These are phyloP conservation scores for Pollenia amentaria DNA, from an alignment of 2,888 invertebrate genomes.

Conservation along the genomic window DNA sequence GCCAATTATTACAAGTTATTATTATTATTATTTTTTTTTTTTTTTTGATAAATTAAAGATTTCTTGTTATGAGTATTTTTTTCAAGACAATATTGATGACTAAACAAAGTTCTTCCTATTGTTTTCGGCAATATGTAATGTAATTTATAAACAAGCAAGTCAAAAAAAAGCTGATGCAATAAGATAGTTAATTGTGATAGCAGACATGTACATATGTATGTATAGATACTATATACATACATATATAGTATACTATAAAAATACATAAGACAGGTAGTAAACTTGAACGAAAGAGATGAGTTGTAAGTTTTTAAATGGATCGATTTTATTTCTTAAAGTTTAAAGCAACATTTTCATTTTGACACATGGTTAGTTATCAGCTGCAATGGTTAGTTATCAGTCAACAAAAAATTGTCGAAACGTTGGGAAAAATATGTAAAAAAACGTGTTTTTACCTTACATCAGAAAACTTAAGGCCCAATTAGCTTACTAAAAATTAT, in stretches of 20 bases:
- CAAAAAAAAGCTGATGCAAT: constrained; percentile 62
- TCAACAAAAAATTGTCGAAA: too few relatives aligned
- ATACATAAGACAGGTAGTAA: too few relatives aligned
- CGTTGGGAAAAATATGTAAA: too few relatives aligned
- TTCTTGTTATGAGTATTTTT: constrained; percentile 30
- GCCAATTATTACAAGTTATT: background rate
- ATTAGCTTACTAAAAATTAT: too few relatives aligned
- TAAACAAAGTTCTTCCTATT: constrained; percentile 32
- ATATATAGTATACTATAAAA: too few relatives aligned
- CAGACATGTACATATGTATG: background rate
- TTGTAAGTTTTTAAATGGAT: constrained; percentile 37
- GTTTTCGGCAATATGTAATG: constrained; percentile 5
- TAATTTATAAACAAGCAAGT: constrained; percentile 25
- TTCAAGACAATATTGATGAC: constrained; percentile 59
- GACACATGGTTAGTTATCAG: too few relatives aligned
- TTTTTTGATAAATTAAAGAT: constrained; percentile 8
- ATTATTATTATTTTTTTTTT: background rate
- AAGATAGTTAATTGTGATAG: constrained; percentile 56
- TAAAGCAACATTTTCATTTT: too few relatives aligned
- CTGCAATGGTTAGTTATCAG: too few relatives aligned
- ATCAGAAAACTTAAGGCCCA: too few relatives aligned
- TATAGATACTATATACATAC: too few relatives aligned
- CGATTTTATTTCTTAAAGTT: background rate
- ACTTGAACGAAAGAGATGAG: background rate
- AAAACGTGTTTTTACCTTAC: too few relatives aligned